Conservation (phyloP, 2,797 vertebrate species). For the Chelonia mydas region DNA sequence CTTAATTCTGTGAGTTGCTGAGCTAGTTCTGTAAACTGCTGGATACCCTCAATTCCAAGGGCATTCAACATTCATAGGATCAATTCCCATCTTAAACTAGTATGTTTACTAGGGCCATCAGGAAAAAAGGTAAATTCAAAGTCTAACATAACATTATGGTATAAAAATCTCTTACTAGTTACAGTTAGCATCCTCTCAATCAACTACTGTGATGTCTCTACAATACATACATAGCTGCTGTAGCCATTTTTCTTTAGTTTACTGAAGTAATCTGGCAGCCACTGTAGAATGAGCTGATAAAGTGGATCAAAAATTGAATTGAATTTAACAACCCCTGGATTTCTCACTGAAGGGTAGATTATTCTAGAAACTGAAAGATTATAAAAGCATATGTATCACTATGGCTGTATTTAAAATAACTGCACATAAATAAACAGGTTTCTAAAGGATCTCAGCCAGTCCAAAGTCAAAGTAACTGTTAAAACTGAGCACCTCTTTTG, state of each 20-base stretch:
- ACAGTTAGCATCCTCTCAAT: neutral
- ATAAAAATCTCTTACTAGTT: conserved; percentile 20
- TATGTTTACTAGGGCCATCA: neutral
- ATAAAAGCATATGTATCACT: neutral
- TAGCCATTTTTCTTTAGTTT: conserved; percentile 20
- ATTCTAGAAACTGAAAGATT: conserved; percentile 44
- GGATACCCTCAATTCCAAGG: neutral
- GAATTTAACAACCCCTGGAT: neutral
- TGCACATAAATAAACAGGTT: conserved; percentile 8
- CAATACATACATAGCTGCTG: neutral
- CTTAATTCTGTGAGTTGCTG: neutral
- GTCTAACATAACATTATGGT: neutral
- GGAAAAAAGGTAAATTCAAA: neutral
- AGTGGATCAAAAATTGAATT: neutral
- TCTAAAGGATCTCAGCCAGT: conserved; percentile 2
- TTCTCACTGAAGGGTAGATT: neutral
- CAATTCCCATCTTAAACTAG: neutral
- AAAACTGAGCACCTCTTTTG: conserved; percentile 11
- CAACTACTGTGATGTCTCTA: neutral
- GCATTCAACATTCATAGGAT: neutral
- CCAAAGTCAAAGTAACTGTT: neutral
- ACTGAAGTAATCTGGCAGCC: neutral
- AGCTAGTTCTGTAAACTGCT: neutral
- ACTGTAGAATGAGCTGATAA: neutral
- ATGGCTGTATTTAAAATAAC: conserved; percentile 35